Base-by-base conservation (phyloP, 2,113 vertebrate genomes). In the Sitta europaea region DNA sequence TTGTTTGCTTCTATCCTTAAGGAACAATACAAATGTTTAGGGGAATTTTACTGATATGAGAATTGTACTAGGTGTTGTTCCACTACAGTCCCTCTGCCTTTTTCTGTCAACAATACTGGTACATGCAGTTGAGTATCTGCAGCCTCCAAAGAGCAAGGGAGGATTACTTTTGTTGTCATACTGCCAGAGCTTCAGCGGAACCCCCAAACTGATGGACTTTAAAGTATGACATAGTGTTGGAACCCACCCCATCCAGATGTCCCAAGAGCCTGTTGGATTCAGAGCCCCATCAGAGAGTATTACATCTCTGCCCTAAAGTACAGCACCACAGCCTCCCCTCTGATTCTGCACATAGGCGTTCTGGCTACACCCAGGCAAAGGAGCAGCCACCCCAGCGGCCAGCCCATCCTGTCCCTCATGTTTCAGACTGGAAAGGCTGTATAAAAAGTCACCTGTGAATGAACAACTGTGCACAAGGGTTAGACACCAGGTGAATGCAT, bases 311-410 rank as follows among this genome's bases (percentile, higher is more conserved):
- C 42, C 17, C 59, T 61, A 17, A 73, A 86, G 66, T 2, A 47
- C 48, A 73, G 28, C 58, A n/a, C 17, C 35, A 45, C 38, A 31
- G 31, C 33, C 27, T 71, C n/a, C 12, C 3, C n/a, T 81, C 35
- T 23, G 14, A 48, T 36, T 50, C 61, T 42, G 43, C 58, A 31
- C 2, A 0, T 2, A 38, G 47, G 14, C 50, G 62, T 17, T 43
- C 54, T 1, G 3, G 35, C 57, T 66, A 33, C 20, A 16, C 15
- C 7, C 1, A 0, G 16, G n/a, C 42, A 43, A 31, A 27, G 42
- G 3, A 54, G 35, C 57, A 31, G 33, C 40, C 1, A 2, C 15
- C 20, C 42, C 35, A 36, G 38, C 8, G 20, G 36, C 15, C 76
- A 91, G 42, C 16, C 47, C 55, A 61, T 29, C 71, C 11, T 35